Evolutionary conservation across 2,113 vertebrate species (phyloP).

Genomic region (Myiopsitta monachus): DNA sequence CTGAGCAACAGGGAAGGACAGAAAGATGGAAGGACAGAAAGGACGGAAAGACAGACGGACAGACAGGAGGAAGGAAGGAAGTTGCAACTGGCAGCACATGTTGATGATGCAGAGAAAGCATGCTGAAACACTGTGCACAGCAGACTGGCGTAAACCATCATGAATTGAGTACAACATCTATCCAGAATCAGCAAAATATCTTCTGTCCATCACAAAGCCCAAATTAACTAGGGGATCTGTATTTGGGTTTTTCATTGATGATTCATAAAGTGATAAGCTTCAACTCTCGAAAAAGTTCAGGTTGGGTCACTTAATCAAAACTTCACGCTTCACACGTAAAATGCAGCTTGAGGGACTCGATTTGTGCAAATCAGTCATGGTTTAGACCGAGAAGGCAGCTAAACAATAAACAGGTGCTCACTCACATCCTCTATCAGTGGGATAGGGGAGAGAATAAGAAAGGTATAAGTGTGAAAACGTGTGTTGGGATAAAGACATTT

Average conservation of each 20-base stretch:
- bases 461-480: background rate
- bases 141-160: background rate
- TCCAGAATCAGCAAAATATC: background rate
- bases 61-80: background rate
- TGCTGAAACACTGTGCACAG: background rate
- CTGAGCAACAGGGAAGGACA: background rate
- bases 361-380: background rate
- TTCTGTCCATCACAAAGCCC: background rate
- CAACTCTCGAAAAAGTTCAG: background rate
- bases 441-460: background rate
- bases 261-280: background rate
- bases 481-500: background rate
- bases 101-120: background rate
- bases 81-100: background rate
- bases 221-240: background rate
- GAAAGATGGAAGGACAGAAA: too few species aligned
- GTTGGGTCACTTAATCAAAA: background rate
- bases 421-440: background rate
- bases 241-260: background rate
- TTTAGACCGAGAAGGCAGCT: background rate
- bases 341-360: background rate
- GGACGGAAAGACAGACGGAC: too few species aligned
- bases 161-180: background rate
- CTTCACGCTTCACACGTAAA: background rate
- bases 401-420: background rate